Base-by-base conservation (phyloP, 2,888 invertebrate genomes). In the Agrochola macilenta region DNA sequence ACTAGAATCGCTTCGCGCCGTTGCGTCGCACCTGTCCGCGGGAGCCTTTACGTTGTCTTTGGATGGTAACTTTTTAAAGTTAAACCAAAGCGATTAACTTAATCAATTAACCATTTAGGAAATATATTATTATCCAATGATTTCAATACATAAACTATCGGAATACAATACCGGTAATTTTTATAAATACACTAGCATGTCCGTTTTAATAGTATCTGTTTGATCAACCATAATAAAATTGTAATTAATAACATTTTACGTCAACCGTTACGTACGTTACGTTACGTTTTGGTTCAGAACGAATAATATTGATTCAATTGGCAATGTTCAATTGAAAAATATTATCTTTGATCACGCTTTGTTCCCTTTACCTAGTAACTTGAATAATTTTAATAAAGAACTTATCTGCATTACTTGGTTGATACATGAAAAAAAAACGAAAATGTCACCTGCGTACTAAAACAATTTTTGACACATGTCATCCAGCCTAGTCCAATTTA, bases 251-350 rank as follows among this genome's bases (percentile, higher is more conserved):
- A 65, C 68, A 52, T 72, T 81, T 79, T 80, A 74, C 78, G 82
- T 84, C 84, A 86, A 70, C 57, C 30, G 52, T 23, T 52, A 23
- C 23, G 52, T 52, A 52, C 20, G 20, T 52, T 76, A 68, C 54
- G n/a, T 39, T 74, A 76, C 49, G 58, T 69, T 78, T 74, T 73
- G 71, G 39, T 54, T 74, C 58, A 63, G 23, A 79, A 69, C n/a
- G 65, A 71, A 66, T 65, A 75, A 69, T 85, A 76, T 85, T 87
- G 80, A 74, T 78, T 82, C 85, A 87, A 74, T 65, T 86, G 84
- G 65, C 30, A 58, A 72, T 26, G 17, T 60, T 63, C 20, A 54
- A 65, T 57, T 30, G 43, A 57, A 49, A 64, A 49, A 26, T 77
- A 43, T 3, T 61, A 58, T 71, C 35, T 65, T 49, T 69, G 69